Evolutionary conservation across 2,797 vertebrate genomes (phyloP).

Genomic region (Xerus rutilus): DNA sequence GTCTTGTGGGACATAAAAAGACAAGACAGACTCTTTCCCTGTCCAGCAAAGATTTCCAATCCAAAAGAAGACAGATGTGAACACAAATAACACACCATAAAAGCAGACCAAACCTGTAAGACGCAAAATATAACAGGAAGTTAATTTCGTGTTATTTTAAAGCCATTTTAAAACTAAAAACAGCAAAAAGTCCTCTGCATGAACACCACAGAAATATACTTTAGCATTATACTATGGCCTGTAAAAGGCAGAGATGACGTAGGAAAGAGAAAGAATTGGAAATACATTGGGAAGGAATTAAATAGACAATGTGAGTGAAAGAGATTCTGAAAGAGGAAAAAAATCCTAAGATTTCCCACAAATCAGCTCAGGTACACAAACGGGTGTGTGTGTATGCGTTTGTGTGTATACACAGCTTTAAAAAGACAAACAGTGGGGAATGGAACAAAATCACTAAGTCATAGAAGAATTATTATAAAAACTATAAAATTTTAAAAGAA

Average conservation of each 20-base stretch:
- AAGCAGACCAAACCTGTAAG: neutral
- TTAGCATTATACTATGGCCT: neutral
- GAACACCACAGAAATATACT: neutral
- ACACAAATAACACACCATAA: neutral
- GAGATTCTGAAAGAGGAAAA: neutral
- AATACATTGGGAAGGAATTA: neutral
- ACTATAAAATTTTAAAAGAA: too few relatives aligned
- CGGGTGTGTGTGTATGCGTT: neutral
- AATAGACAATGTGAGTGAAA: neutral
- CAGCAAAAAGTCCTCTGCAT: neutral
- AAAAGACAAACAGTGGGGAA: neutral
- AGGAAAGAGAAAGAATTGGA: neutral
- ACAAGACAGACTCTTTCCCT: neutral
- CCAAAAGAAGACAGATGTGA: neutral
- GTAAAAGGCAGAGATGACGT: neutral
- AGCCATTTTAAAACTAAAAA: neutral
- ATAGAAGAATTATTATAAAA: neutral
- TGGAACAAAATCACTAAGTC: neutral
- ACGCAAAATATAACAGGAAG: neutral
- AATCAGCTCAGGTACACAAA: neutral
- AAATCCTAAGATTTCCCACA: neutral
- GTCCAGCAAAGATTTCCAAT: neutral
- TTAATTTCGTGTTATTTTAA: constrained; percentile 16
- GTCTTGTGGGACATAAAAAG: neutral
- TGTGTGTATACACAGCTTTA: neutral